Evolutionary conservation across 2,888 invertebrate genomes (phyloP), one percentile per base, ranked within the genome.

Genomic region (Chymomyza procnemis): DNA sequence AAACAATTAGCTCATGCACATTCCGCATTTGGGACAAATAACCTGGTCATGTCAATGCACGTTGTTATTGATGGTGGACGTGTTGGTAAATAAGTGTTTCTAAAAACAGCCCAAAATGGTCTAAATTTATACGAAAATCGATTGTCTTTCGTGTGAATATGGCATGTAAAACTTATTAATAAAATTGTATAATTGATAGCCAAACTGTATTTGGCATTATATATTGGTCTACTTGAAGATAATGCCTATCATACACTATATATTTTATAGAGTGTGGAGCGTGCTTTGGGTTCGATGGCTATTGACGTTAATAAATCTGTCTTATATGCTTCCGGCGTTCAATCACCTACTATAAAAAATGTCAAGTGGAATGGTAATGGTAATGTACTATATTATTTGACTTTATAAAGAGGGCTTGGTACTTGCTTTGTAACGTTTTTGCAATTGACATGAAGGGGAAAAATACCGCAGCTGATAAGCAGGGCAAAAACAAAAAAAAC

Each of bases 151-250:
- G 52, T 41, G 22, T 30, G 16, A 56, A 61, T 41, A 41, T 41
- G 34, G 34, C 34, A 41, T 41, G 34, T 41, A 41, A 9, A 41
- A 41, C 34, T 41, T 41, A 41, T 41, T 9, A 41, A 41, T 41
- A 41, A 67, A 66, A 74, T 71, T 72, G 67, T 72, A 55, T 71
- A 72, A 72, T 80, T 72, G 80, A 78, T 78, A 68, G 76, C 54
- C 64, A 4, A 3, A 9, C 56, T 54, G 61, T 61, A 72, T 72
- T 67, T 73, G 47, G 48, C 63, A 64, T 61, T 69, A 71, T 76
- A 72, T 63, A 61, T 61, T 59, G 19, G 34, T 50, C 67, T 74
- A 82, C 70, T 84, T 67, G 66, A 71, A 60, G 80, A 83, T 84
- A 84, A 75, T 67, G 67, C 66, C 34, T 41, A 41, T 41, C 34